These are phyloP conservation scores for Coregonus ussuriensis DNA, from an alignment of 2,797 vertebrate species.

Conservation along the genomic window DNA sequence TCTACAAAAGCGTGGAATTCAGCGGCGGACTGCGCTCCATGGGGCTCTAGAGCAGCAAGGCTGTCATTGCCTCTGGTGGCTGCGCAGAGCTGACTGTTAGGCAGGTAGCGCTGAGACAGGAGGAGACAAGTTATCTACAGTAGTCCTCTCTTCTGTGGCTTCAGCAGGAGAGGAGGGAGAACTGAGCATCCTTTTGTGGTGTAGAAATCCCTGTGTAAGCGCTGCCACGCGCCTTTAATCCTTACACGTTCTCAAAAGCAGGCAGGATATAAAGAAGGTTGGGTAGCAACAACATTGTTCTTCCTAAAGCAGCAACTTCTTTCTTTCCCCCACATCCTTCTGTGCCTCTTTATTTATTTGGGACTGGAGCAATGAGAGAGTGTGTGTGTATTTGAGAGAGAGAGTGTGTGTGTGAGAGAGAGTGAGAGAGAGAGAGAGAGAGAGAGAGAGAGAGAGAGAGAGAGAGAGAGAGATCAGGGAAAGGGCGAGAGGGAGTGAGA, in stretches of 20 bases:
- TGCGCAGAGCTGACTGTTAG: slow-evolving; percentile 41
- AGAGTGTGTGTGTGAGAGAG: too few relatives aligned
- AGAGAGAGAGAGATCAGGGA: too few relatives aligned
- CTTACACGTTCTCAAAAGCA: slow-evolving; percentile 30
- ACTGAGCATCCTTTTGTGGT: slow-evolving; percentile 71
- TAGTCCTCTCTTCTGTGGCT: slow-evolving; percentile 64
- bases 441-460: too few relatives aligned
- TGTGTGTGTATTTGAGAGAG: too few relatives aligned
- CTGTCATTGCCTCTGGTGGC: slow-evolving; percentile 48
- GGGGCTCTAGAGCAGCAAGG: slow-evolving; percentile 38
- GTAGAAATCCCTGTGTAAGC: slow-evolving; percentile 9
- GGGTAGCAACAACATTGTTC: slow-evolving; percentile 60
- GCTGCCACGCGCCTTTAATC: slow-evolving; percentile 38
- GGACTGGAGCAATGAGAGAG: slow-evolving; percentile 36
- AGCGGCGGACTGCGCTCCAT: slow-evolving; percentile 29
- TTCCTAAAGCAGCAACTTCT: slow-evolving; percentile 55
- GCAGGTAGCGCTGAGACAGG: slow-evolving; percentile 33
- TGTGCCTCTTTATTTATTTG: slow-evolving; percentile 58
- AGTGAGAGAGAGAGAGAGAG: too few relatives aligned
- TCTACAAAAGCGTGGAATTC: neutral
- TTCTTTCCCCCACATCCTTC: slow-evolving; percentile 49
- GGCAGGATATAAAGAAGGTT: slow-evolving; percentile 38
- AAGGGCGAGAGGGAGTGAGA: too few relatives aligned
- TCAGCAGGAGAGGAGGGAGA: slow-evolving; percentile 42
- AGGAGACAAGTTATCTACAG: slow-evolving; percentile 41